A percentile compares a stretch with the other conserved stretches of the same genome.
These are phyloP conservation scores for Coendou prehensilis DNA, from an alignment of 2,797 vertebrate genomes.

Conservation along the genomic window DNA sequence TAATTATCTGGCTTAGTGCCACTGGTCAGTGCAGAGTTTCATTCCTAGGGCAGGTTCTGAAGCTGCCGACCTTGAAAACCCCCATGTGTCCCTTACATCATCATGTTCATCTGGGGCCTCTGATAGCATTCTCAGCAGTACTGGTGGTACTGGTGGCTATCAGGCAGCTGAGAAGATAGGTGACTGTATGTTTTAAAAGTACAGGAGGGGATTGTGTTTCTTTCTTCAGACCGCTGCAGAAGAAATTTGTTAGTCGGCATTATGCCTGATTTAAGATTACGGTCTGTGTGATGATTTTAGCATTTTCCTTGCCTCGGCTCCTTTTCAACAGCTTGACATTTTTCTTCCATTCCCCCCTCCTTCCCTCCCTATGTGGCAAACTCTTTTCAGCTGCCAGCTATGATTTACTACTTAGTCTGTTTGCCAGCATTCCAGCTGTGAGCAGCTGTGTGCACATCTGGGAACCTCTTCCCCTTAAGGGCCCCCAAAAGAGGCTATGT, in stretches of 20 bases:
- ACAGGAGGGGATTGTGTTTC: conserved; percentile 67
- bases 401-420: conserved; percentile 77
- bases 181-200: conserved; percentile 72
- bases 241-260: conserved; percentile 82
- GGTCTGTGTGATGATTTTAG: conserved; percentile 83
- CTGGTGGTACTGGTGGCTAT: conserved; percentile 49
- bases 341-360: conserved; percentile 65
- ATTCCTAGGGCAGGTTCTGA: conserved; percentile 38
- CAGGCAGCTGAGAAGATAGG: conserved; percentile 70
- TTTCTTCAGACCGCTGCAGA: conserved; percentile 73
- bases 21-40: conserved; percentile 47
- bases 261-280: conserved; percentile 86
- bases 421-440: conserved; percentile 84
- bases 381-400: conserved; percentile 78
- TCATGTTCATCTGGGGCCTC: conserved; percentile 46
- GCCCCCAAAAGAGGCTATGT: conserved; percentile 70
- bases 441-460: conserved; percentile 86
- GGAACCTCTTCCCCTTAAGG: conserved; percentile 74
- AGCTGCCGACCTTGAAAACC: conserved; percentile 71
- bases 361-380: conserved; percentile 76
- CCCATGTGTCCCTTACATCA: not conserved
- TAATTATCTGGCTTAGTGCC: not conserved
- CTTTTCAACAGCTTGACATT: conserved; percentile 81
- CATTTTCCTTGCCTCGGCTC: conserved; percentile 77
- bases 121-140: conserved; percentile 69